Conservation (phyloP, 2,797 vertebrate species). For the Esox lucius region DNA sequence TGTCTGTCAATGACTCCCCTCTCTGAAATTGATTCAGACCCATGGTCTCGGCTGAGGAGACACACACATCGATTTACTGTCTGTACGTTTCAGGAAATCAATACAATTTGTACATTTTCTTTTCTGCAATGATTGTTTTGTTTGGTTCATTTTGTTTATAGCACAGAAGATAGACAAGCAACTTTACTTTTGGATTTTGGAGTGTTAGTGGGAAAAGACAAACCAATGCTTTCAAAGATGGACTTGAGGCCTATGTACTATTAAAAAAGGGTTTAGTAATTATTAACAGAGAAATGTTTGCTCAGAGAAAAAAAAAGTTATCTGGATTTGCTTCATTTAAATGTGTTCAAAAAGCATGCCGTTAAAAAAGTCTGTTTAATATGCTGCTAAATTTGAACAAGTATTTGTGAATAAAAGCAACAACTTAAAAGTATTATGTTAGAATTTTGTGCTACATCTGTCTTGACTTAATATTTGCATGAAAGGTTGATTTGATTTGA, state of each 20-base stretch:
- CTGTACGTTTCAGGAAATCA: constrained; percentile 66
- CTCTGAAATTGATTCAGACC: constrained; percentile 73
- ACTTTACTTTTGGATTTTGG: constrained; percentile 57
- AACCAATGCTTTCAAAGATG: background rate
- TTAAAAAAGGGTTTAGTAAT: too few relatives aligned
- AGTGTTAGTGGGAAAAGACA: constrained; percentile 15
- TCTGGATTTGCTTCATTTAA: background rate
- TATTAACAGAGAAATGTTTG: too few relatives aligned
- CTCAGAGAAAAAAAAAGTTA: background rate
- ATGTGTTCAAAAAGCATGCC: too few relatives aligned
- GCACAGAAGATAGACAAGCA: constrained; percentile 42
- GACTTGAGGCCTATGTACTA: background rate
- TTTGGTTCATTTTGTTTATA: constrained; percentile 54
- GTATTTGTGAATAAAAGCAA: too few relatives aligned
- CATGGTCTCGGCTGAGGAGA: constrained; percentile 62
- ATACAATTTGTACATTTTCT: constrained; percentile 76
- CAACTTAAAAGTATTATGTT: too few relatives aligned
- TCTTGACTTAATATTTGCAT: too few relatives aligned
- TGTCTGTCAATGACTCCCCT: constrained; percentile 72
- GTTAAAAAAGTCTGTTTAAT: too few relatives aligned
- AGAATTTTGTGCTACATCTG: too few relatives aligned
- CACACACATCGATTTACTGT: constrained; percentile 77
- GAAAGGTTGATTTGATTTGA: too few relatives aligned
- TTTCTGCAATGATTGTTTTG: constrained; percentile 75
- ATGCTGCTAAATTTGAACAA: too few relatives aligned